phyloP scores from a whole-genome alignment of 2,797 vertebrate species.

The Nannoperca australis region DNA sequence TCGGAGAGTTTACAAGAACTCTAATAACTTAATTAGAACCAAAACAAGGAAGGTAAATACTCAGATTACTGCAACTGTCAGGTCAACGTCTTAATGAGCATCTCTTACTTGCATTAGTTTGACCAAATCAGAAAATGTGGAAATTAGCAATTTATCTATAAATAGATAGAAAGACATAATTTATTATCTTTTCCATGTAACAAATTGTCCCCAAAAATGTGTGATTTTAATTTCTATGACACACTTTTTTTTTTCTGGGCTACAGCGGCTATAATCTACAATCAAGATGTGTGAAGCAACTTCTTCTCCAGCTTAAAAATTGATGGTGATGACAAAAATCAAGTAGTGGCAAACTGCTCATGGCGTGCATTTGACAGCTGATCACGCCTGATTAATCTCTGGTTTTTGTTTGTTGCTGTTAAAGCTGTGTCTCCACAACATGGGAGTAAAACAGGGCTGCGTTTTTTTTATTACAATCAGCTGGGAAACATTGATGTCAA shows the following conservation, averaged over 20 bases:
- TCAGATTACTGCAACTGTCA: conserved; percentile 1
- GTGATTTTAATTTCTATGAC: background rate
- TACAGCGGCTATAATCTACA: background rate
- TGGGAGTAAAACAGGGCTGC: background rate
- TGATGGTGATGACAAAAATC: background rate
- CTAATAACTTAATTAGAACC: conserved; percentile 33
- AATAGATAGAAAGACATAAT: too few species aligned
- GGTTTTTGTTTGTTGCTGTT: background rate
- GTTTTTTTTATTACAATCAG: conserved; percentile 7
- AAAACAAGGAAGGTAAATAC: conserved; percentile 3
- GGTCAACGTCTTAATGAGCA: background rate
- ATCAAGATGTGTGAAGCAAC: background rate
- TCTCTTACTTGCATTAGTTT: background rate
- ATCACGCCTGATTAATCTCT: background rate
- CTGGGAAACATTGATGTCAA: conserved; percentile 1
- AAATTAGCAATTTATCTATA: background rate
- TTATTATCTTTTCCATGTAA: background rate
- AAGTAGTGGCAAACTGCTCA: background rate
- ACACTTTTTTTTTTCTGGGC: too few species aligned
- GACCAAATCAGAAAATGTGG: background rate
- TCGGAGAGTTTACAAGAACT: conserved; percentile 23
- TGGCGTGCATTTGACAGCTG: background rate
- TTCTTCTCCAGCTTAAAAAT: background rate
- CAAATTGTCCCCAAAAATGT: background rate
- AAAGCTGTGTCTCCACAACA: background rate